phyloP scores from a whole-genome alignment of 2,113 vertebrate species.

The Struthidea cinerea region DNA sequence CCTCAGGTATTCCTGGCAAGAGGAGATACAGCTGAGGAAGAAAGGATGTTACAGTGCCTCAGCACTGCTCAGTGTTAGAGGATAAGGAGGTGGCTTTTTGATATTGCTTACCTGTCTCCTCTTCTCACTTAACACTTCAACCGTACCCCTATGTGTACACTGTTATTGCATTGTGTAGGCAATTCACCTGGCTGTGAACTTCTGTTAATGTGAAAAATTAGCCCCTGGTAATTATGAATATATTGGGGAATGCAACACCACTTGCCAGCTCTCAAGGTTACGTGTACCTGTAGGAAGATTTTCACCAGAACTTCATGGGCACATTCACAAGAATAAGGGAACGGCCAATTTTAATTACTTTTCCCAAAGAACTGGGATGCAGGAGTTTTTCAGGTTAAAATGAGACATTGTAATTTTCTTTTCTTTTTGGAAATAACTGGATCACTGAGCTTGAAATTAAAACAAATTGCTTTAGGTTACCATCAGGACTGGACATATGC shows the following conservation, averaged over 20 bases:
- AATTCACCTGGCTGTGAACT: neutral
- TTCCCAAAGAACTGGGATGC: neutral
- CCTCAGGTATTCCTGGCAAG: neutral
- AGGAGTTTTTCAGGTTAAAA: neutral
- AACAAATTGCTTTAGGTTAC: neutral
- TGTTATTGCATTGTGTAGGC: neutral
- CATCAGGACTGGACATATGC: neutral
- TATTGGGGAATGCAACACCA: neutral
- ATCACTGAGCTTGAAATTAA: neutral
- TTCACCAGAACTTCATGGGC: neutral
- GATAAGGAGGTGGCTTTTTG: neutral
- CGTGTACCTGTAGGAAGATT: neutral
- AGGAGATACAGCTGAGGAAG: neutral
- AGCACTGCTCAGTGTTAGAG: neutral
- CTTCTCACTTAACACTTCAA: neutral
- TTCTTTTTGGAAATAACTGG: neutral
- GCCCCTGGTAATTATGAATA: neutral
- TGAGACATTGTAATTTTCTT: neutral
- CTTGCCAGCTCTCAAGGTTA: neutral
- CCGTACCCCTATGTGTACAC: neutral
- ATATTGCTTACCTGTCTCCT: neutral
- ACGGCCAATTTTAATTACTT: neutral
- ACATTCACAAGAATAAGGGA: neutral
- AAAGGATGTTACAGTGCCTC: neutral
- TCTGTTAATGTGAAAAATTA: neutral